Conservation (phyloP, 2,888 invertebrate genomes). For the Aspidiotus rigidus region DNA sequence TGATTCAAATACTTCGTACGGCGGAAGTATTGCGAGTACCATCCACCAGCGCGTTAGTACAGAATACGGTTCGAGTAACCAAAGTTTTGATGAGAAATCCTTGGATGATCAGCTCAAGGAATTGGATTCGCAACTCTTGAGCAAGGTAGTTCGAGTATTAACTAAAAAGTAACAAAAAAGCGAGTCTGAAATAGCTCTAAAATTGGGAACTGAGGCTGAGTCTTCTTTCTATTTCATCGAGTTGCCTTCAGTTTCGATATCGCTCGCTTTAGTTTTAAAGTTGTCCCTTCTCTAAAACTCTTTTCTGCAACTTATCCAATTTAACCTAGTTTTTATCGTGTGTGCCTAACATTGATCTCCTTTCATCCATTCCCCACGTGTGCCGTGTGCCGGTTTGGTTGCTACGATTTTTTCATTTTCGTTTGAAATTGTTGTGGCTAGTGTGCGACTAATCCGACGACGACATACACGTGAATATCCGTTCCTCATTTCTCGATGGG, state of each 20-base stretch:
- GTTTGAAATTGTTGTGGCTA: not conserved
- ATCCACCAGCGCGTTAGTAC: constrained; percentile 37
- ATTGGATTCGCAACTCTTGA: constrained; percentile 61
- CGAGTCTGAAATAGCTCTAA: too few relatives aligned
- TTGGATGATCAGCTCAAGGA: constrained; percentile 72
- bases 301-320: too few relatives aligned
- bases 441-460: constrained; percentile 31
- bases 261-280: too few relatives aligned
- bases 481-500: constrained; percentile 40
- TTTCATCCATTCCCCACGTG: too few relatives aligned
- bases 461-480: constrained; percentile 15
- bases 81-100: constrained; percentile 62
- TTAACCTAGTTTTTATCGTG: too few relatives aligned
- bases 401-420: too few relatives aligned
- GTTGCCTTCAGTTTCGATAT: too few relatives aligned
- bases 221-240: too few relatives aligned
- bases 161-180: not conserved
- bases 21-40: constrained; percentile 46
- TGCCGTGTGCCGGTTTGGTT: too few relatives aligned
- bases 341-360: too few relatives aligned
- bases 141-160: constrained; percentile 39
- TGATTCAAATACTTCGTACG: constrained; percentile 51
- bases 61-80: constrained; percentile 37
- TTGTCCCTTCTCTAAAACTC: too few relatives aligned
- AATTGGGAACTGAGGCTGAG: too few relatives aligned